Conservation (phyloP, 2,888 invertebrate genomes). For the Netelia fuscicornis region DNA sequence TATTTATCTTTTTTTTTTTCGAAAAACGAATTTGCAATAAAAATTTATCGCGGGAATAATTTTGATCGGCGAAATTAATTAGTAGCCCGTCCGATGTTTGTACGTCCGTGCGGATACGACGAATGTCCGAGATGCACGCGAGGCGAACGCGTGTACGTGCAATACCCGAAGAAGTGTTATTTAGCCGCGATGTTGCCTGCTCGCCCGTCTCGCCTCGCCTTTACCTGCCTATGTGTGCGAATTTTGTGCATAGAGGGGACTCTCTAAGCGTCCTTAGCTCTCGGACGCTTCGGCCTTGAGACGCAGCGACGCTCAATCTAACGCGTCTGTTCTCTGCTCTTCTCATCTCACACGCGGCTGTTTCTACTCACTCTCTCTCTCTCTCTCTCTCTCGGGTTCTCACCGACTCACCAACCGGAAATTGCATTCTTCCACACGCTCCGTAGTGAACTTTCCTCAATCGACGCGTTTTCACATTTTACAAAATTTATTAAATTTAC, state of each 20-base stretch:
- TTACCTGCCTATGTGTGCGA: slow-evolving; percentile 7
- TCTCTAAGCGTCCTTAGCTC: slow-evolving; percentile 79
- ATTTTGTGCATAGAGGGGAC: slow-evolving; percentile 70
- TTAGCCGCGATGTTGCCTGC: background rate
- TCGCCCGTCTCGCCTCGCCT: background rate
- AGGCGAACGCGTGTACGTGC: background rate
- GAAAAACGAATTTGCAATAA: background rate
- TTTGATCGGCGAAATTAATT: slow-evolving; percentile 2
- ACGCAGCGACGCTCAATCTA: slow-evolving; percentile 83
- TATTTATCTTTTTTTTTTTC: background rate
- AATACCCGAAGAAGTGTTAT: slow-evolving; percentile 22
- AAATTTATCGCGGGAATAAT: background rate
- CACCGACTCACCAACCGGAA: slow-evolving; percentile 70
- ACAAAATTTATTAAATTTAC: background rate
- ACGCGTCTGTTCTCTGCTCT: slow-evolving; percentile 55
- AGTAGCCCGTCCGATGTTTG: background rate
- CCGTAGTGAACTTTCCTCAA: slow-evolving; percentile 47
- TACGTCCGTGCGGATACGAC: background rate
- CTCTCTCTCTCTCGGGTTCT: background rate
- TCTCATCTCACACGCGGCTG: slow-evolving; percentile 33
- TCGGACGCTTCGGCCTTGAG: slow-evolving; percentile 83
- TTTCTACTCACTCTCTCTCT: slow-evolving; percentile 20
- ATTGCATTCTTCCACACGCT: slow-evolving; percentile 71
- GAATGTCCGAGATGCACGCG: slow-evolving; percentile 21
- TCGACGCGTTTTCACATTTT: background rate